Evolutionary conservation across 2,888 invertebrate species (phyloP), one percentile per base, ranked within the genome.

Genomic region (Synanthedon tipuliformis): DNA sequence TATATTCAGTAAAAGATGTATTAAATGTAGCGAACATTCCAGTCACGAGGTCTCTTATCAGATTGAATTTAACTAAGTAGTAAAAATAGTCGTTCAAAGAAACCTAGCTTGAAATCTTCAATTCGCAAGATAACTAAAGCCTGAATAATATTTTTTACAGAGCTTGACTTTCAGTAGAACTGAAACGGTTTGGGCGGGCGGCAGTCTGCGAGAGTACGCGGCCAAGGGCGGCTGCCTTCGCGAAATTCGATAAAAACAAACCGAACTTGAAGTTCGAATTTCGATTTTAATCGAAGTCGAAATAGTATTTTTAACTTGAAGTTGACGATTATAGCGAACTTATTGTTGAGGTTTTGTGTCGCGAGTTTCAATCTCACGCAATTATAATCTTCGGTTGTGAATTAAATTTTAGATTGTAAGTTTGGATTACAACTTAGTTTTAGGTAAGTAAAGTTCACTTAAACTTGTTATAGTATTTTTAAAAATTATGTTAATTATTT

Each of bases 61-160:
- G 34, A 34, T 34, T 10, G 7, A 34, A 34, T 34, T 10, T 10
- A 34, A 34, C 8, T 34, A 34, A 34, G 34, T 10, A 10, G 34
- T 34, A 34, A 34, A 34, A 34, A 8, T 34, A 34, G 7, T 8
- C 10, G 34, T 34, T 34, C 34, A 34, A 34, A 34, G 34, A 34
- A 34, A 34, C 10, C 34, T 34, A 34, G 34, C 34, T 34, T 34
- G 34, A 34, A 34, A 34, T 34, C 34, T 52, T 51, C 59, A 64
- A 62, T 53, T 66, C 63, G 58, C 50, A 55, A 69, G 66, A 67
- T 65, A 69, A 64, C 56, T 60, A 62, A 64, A 62, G 64, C 60
- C 64, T 64, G 69, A 69, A 71, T 74, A 71, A 73, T 74, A 72
- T 68, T 75, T 77, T 75, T 75, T 74, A 69, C 57, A 55, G 51